Evolutionary conservation across 1,140 invertebrate species (phyloP), one percentile per base, ranked within the genome.

Genomic region (Anastrepha ludens): DNA sequence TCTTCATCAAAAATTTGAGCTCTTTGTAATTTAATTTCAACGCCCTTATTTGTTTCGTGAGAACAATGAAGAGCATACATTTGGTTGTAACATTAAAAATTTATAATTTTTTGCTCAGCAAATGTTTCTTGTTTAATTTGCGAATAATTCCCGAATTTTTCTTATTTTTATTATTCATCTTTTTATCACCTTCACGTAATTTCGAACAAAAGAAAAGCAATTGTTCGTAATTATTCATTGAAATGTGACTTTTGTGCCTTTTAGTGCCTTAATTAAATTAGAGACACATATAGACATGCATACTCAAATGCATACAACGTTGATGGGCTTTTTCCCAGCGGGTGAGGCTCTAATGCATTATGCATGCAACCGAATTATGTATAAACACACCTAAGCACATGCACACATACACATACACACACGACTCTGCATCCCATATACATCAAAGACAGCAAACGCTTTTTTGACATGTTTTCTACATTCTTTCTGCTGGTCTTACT

Each of bases 171-270:
- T 41, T 11, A 74, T 47, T n/a, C 4, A 5, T 50, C 9, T 13
- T 20, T 74, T 74, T 74, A 74, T 74, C 47, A 47, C 70, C 0
- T 15, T 50, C 70, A 74, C 70, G 44, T 74, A 74, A 74, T 74
- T 47, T 50, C 41, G 44, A 74, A 74, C 70, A 74, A 74, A 74
- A 74, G 70, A 50, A 74, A 29, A 29, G 29, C 29, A 29, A 29
- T 29, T 29, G 29, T 29, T 15, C 44, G 70, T 74, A 47, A 74
- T 74, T 74, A 74, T 74, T 47, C 41, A 74, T 74, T 47, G 41
- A 74, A 74, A 47, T 74, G 70, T 74, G 44, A 74, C 44, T 74
- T n/a, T 47, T 74, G 44, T 74, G 39, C 17, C 13, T n/a, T 74
- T 74, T 29, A 29, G 29, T 29, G 29, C 29, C 29, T 29, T 29